A percentile compares a stretch with the other conserved stretches of the same genome.
phyloP scores from a whole-genome alignment of 2,797 vertebrate genomes.

The Lagodon rhomboides region DNA sequence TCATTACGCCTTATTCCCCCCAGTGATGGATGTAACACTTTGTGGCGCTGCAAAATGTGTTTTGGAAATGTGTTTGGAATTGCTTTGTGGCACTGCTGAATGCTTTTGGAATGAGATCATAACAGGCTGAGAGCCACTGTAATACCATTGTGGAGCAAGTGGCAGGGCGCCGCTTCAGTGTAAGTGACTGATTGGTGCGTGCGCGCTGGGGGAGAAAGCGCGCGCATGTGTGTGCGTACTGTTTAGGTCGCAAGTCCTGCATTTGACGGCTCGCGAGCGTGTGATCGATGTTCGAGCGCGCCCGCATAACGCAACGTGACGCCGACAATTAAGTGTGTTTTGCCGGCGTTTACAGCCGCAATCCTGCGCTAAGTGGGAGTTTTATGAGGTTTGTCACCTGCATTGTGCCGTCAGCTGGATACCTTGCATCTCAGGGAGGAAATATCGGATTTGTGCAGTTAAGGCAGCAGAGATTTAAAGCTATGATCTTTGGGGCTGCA shows the following conservation, averaged over 20 bases:
- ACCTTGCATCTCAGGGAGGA: slow-evolving; percentile 1
- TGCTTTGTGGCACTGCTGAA: slow-evolving; percentile 81
- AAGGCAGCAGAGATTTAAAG: slow-evolving; percentile 38
- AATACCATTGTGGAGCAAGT: slow-evolving; percentile 79
- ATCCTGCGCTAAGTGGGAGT: slow-evolving; percentile 43
- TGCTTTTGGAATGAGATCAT: slow-evolving; percentile 82
- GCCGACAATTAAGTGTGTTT: slow-evolving; percentile 29
- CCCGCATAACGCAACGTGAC: background rate
- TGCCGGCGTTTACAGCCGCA: slow-evolving; percentile 16
- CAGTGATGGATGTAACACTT: slow-evolving; percentile 84
- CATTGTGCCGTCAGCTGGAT: slow-evolving; percentile 29
- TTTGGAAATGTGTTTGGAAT: slow-evolving; percentile 85
- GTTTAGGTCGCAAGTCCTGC: slow-evolving; percentile 49
- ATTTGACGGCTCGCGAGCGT: slow-evolving; percentile 38
- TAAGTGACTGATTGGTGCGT: slow-evolving; percentile 68
- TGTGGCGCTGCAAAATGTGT: slow-evolving; percentile 79
- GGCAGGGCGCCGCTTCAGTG: slow-evolving; percentile 64
- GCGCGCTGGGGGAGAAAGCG: slow-evolving; percentile 20
- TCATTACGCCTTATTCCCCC: slow-evolving; percentile 82
- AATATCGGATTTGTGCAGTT: slow-evolving; percentile 25
- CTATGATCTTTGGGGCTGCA: slow-evolving; percentile 7
- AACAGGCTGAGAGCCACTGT: slow-evolving; percentile 80
- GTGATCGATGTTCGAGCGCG: slow-evolving; percentile 5
- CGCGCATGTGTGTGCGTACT: background rate
- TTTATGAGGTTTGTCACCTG: slow-evolving; percentile 59